Evolutionary conservation across 2,113 vertebrate genomes (phyloP).

Genomic region (Callopanchax toddi): DNA sequence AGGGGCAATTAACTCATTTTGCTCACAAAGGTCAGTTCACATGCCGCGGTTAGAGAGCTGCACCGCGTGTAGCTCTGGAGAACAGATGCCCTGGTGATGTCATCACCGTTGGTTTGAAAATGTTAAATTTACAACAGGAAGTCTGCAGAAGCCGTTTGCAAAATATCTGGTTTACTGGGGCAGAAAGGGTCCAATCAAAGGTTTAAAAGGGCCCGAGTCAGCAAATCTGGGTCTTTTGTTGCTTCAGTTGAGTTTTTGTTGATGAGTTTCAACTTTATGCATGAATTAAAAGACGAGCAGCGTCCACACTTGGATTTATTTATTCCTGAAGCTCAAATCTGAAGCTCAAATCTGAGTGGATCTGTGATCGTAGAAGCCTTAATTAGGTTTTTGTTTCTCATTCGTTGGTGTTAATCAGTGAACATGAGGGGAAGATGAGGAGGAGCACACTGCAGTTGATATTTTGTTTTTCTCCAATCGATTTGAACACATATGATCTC

Average conservation of each 20-base stretch:
- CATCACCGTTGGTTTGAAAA: slow-evolving; percentile 1
- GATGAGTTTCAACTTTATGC: background rate
- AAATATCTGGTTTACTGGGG: background rate
- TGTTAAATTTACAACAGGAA: slow-evolving; percentile 7
- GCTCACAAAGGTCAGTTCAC: background rate
- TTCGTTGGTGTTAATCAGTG: slow-evolving; percentile 7
- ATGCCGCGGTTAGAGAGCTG: background rate
- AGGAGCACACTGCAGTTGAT: background rate
- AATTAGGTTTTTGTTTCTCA: slow-evolving; percentile 25
- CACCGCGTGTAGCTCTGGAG: background rate
- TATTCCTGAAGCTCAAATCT: slow-evolving; percentile 8
- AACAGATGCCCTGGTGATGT: background rate
- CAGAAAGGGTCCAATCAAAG: background rate
- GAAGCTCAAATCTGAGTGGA: slow-evolving; percentile 12
- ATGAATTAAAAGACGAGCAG: slow-evolving; percentile 18
- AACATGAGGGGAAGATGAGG: background rate
- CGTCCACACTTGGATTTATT: background rate
- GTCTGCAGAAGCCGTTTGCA: background rate
- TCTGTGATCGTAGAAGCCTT: slow-evolving; percentile 1
- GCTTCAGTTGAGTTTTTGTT: slow-evolving; percentile 4
- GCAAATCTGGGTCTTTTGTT: background rate
- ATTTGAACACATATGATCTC: too few species aligned
- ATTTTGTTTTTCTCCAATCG: too few species aligned
- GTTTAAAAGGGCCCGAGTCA: background rate
- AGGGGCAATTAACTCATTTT: slow-evolving; percentile 4